Evolutionary conservation across 2,888 invertebrate genomes (phyloP).

Genomic region (Xylota segnis): DNA sequence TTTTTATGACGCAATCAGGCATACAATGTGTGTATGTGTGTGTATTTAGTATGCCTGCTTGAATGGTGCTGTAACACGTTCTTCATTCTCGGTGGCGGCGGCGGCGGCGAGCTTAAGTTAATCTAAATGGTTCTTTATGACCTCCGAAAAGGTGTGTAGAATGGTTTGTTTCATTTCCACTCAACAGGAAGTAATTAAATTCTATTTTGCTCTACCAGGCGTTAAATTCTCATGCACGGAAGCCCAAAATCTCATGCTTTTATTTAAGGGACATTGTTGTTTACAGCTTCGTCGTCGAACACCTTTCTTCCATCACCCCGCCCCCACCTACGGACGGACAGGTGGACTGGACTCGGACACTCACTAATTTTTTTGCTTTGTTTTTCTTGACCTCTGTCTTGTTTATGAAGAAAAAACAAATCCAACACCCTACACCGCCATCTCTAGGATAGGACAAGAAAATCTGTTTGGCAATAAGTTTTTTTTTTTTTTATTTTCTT

Average conservation of each 20-base stretch:
- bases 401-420: slow-evolving; percentile 45
- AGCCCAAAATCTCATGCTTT: slow-evolving; percentile 8
- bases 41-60: not conserved
- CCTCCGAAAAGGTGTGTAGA: slow-evolving; percentile 61
- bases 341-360: slow-evolving; percentile 5
- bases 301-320: not conserved
- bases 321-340: not conserved
- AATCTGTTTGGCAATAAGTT: slow-evolving; percentile 61
- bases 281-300: not conserved
- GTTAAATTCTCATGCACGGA: slow-evolving; percentile 58
- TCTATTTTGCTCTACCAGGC: slow-evolving; percentile 63
- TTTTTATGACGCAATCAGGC: slow-evolving; percentile 46
- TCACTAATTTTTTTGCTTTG: not conserved
- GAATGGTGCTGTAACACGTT: slow-evolving; percentile 29
- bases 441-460: slow-evolving; percentile 40
- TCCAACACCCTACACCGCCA: slow-evolving; percentile 4
- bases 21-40: not conserved
- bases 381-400: slow-evolving; percentile 35
- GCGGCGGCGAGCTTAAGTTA: slow-evolving; percentile 17
- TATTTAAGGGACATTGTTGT: slow-evolving; percentile 32
- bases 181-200: slow-evolving; percentile 66
- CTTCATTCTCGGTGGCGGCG: not conserved
- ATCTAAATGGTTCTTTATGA: slow-evolving; percentile 56
- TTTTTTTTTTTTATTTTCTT: slow-evolving; percentile 33
- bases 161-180: slow-evolving; percentile 56